Evolutionary conservation across 2,113 vertebrate species (phyloP), one percentile per base, ranked within the genome.

Genomic region (Coptodon bakossiorum): DNA sequence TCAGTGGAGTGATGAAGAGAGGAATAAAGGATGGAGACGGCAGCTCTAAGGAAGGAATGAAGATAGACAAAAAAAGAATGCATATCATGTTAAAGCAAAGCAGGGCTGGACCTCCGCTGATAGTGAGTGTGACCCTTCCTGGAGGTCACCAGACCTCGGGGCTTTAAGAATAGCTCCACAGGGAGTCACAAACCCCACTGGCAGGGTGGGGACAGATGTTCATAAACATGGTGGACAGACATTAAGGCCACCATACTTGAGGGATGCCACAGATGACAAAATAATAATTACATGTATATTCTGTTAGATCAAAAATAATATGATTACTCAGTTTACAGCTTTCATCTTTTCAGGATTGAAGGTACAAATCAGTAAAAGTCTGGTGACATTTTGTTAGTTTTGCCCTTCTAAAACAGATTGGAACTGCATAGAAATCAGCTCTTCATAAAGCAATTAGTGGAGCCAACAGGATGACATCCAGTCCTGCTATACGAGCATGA

Each of bases 101-200:
- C 50, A 76, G 56, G 12, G 50, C 66, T 29, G 80, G 89, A 93
- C 86, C 91, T 90, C 89, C 87, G 68, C 83, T 85, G 92, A 94
- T 88, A 93, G 94, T 83, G 87, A 94, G 76, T 92, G 87, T 92
- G 90, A 95, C 91, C 94, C 48, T 82, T 54, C 9, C 9, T 57
- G 22, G 73, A 94, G 92, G 92, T 93, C 91, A 89, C 40, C 85
- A 68, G 88, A 94, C 92, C 91, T 57, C 11, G 0, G 50, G 59
- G 71, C 19, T 82, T 78, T 92, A 89, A 90, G 93, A 91, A 92
- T 93, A 93, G 84, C 79, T 89, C 85, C 73, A n/a, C 34, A 11
- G 84, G 89, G 91, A 86, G 87, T 82, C 89, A 80, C 3, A 17
- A 56, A 34, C 87, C 22, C 2, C 19, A 76, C 52, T 80, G 61